Base-by-base conservation (phyloP, 2,797 vertebrate genomes). In the Cynodonichthys magdalenae region DNA sequence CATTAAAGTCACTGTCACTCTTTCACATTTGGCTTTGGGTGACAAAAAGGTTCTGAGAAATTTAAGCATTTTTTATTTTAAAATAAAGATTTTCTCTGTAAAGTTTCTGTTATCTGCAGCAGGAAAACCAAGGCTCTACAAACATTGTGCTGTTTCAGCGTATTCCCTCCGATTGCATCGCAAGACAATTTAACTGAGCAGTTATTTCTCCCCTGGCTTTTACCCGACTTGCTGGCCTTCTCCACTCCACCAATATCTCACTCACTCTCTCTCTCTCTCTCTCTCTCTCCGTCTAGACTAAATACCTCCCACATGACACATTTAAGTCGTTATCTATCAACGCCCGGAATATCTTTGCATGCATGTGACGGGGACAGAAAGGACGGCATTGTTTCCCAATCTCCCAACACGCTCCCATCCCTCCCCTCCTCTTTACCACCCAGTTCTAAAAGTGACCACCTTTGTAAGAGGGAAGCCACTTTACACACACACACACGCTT, bases 291-390 rank as follows among this genome's bases (percentile, higher is more conserved):
- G 69, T 88, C 88, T 83, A 85, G 87, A 91, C 86, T 17, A 67
- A 88, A 89, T 85, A 83, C 77, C 80, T 87, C 88, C 78, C 83
- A 80, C 83, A 88, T 89, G 85, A 92, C 88, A 85, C 71, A 85
- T 88, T 85, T 87, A 82, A 82, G 72, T 85, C 87, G 87, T 83
- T 81, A 89, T 88, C 83, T 85, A 84, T 88, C 83, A 86, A 84
- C 86, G 74, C 86, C 83, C 79, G 87, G 83, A 91, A 92, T 92
- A 91, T 90, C 83, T 86, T 76, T 74, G 71, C 4, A 53, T 71
- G 54, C 77, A 88, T 92, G 89, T 88, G 79, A 87, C 77, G 18
- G 48, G 34, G 56, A 66, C 71, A 92, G 85, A 93, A 92, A 90
- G 82, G 82, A 86, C 62, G 52, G 64, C 80, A 89, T 93, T 92